These are phyloP conservation scores for Mobula birostris DNA, from an alignment of 2,113 vertebrate species.

Conservation along the genomic window DNA sequence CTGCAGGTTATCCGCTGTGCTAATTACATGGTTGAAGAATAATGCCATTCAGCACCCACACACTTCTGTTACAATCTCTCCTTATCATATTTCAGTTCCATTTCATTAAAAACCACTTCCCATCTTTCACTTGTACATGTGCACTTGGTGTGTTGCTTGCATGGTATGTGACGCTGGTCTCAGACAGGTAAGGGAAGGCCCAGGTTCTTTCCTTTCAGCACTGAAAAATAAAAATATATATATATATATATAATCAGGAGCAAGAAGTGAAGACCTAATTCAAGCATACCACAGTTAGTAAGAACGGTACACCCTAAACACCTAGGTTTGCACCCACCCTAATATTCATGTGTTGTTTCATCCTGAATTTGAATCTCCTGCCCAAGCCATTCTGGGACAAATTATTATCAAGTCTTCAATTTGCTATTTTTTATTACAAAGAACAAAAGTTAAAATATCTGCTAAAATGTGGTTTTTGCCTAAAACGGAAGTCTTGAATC, in stretches of 20 bases:
- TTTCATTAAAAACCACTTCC: neutral
- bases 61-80: neutral
- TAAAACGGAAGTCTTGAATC: too few relatives aligned
- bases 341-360: too few relatives aligned
- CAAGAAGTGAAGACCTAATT: neutral
- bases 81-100: neutral
- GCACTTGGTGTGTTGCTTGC: neutral
- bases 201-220: conserved; percentile 69
- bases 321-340: too few relatives aligned
- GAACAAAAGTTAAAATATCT: too few relatives aligned
- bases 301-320: too few relatives aligned
- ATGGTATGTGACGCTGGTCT: conserved; percentile 38
- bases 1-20: neutral
- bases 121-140: neutral
- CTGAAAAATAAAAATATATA: conserved; percentile 48
- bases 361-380: too few relatives aligned
- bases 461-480: too few relatives aligned
- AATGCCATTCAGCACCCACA: neutral
- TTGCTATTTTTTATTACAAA: too few relatives aligned
- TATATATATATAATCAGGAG: neutral
- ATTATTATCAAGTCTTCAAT: too few relatives aligned
- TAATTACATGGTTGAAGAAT: neutral
- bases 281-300: neutral
- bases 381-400: too few relatives aligned
- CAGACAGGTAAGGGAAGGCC: conserved; percentile 69